These are phyloP conservation scores for Synergus gifuensis DNA, from an alignment of 2,888 invertebrate genomes.

Conservation along the genomic window DNA sequence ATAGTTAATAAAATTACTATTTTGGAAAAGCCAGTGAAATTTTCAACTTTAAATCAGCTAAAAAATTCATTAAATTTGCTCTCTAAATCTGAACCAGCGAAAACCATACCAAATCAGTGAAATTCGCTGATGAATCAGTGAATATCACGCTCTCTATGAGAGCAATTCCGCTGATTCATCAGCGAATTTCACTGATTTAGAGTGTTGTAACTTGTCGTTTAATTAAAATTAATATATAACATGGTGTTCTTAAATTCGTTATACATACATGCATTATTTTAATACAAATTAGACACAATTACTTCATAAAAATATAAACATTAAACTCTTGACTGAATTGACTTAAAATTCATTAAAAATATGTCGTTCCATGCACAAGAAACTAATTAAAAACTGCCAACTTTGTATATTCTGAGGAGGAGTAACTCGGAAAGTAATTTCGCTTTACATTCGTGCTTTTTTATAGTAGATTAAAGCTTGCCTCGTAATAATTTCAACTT, in stretches of 20 bases:
- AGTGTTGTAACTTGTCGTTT: background rate
- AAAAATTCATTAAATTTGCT: background rate
- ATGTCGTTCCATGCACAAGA: background rate
- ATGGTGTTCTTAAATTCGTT: background rate
- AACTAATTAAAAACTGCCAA: slow-evolving; percentile 14
- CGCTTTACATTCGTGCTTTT: background rate
- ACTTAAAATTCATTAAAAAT: slow-evolving; percentile 15
- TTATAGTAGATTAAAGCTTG: background rate
- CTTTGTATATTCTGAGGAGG: slow-evolving; percentile 19
- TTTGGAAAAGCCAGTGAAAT: background rate
- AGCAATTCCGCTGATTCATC: no score
- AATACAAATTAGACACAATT: background rate
- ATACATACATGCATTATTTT: background rate
- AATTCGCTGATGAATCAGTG: no score
- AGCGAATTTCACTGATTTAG: no score
- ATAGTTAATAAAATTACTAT: background rate
- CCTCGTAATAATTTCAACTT: background rate
- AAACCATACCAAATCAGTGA: no score
- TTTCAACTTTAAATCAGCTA: background rate
- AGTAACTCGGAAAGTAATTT: slow-evolving; percentile 14
- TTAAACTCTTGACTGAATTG: background rate
- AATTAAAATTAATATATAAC: background rate
- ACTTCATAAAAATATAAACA: background rate
- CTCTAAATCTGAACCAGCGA: no score
- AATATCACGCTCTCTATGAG: no score